Evolutionary conservation across 2,888 invertebrate species (phyloP).

Genomic region (Vanessa cardui): DNA sequence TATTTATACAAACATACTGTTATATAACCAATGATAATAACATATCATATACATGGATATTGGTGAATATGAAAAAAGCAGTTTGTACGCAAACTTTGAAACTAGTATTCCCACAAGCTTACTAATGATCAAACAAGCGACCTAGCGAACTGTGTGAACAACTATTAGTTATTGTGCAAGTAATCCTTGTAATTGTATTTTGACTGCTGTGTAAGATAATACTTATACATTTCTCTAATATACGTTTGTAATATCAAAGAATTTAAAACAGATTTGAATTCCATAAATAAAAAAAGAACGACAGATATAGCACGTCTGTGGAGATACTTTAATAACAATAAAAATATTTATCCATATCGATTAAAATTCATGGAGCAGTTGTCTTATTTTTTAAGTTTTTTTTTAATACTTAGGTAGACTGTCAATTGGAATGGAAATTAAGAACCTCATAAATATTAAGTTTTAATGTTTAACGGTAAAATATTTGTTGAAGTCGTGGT

Average conservation of each 20-base stretch:
- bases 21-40: background rate
- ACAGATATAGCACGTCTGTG: too few relatives aligned
- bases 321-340: too few relatives aligned
- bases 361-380: too few relatives aligned
- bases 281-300: too few relatives aligned
- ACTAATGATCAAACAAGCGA: slow-evolving; percentile 16
- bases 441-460: too few relatives aligned
- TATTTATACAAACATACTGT: background rate
- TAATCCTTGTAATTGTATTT: slow-evolving; percentile 7
- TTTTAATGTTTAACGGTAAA: background rate
- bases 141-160: slow-evolving; percentile 8
- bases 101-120: slow-evolving; percentile 21
- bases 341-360: too few relatives aligned
- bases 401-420: too few relatives aligned
- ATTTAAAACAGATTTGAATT: background rate
- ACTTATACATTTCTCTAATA: background rate
- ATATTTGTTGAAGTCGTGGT: too few relatives aligned
- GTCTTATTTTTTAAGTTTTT: too few relatives aligned
- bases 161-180: slow-evolving; percentile 17
- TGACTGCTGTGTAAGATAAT: background rate
- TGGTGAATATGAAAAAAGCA: slow-evolving; percentile 1
- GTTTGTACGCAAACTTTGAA: background rate
- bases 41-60: background rate
- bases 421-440: too few relatives aligned
- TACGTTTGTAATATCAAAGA: background rate